These are phyloP conservation scores for Heteromyza rotundicornis DNA, from an alignment of 2,888 invertebrate species.

Conservation along the genomic window DNA sequence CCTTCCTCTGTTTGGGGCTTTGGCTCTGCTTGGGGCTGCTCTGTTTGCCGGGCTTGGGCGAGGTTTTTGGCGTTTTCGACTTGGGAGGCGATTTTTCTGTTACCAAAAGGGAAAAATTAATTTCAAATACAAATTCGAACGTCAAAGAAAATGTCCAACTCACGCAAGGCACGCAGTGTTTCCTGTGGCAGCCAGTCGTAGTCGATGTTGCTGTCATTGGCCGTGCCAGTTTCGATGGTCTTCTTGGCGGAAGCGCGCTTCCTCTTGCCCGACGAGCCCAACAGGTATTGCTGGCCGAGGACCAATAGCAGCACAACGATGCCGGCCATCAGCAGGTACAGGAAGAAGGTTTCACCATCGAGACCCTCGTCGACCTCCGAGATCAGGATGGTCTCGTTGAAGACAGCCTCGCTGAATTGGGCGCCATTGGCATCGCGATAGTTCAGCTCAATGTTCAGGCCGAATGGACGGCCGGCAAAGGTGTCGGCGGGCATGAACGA, in stretches of 20 bases:
- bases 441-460: constrained; percentile 88
- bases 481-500: constrained; percentile 94
- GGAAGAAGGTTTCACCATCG: constrained; percentile 98
- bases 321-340: constrained; percentile 93
- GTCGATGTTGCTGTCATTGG: constrained; percentile 89
- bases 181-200: constrained; percentile 98
- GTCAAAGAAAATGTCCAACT: constrained; percentile 57
- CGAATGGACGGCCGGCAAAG: constrained; percentile 97
- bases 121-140: constrained; percentile 1
- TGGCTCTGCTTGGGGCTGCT: constrained; percentile 70
- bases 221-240: constrained; percentile 89
- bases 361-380: constrained; percentile 96
- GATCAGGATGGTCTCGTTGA: constrained; percentile 96
- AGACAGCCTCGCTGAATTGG: constrained; percentile 83
- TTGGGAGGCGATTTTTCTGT: constrained; percentile 73
- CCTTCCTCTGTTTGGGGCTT: constrained; percentile 80
- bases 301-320: constrained; percentile 86
- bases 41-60: constrained; percentile 64
- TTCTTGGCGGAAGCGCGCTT: constrained; percentile 66
- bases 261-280: constrained; percentile 82
- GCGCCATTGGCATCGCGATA: constrained; percentile 80
- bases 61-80: constrained; percentile 68
- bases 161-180: constrained; percentile 82
- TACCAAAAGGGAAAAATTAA: constrained; percentile 45
- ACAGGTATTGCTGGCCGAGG: constrained; percentile 85